These are phyloP conservation scores for Typhlichthys eigenmanni DNA, from an alignment of 2,797 vertebrate genomes.

Conservation along the genomic window DNA sequence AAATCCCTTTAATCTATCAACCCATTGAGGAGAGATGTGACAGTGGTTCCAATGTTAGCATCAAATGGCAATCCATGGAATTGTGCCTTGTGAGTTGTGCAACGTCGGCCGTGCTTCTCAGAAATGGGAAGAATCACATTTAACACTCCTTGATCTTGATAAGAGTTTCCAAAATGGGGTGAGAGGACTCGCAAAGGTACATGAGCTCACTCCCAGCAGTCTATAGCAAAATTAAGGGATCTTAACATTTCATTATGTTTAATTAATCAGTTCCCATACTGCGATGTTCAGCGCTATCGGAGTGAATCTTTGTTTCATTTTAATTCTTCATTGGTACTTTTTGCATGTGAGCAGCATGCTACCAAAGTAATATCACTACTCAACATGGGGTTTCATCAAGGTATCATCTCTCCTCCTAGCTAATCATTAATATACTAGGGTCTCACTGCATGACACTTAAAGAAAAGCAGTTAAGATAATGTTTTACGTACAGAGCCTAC, in stretches of 20 bases:
- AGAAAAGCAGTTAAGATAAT: neutral
- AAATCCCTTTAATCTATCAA: constrained; percentile 45
- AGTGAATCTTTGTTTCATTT: constrained; percentile 45
- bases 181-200: no score
- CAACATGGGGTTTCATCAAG: constrained; percentile 30
- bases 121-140: no score
- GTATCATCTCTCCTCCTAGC: constrained; percentile 28
- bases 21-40: constrained; percentile 5
- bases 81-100: no score
- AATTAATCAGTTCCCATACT: no score
- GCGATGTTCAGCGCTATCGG: constrained; percentile 25
- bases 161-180: no score
- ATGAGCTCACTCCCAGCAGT: no score
- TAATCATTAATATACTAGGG: constrained; percentile 29
- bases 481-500: neutral
- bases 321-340: constrained; percentile 30
- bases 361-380: constrained; percentile 41
- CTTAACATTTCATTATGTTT: no score
- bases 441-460: constrained; percentile 6
- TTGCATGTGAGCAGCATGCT: constrained; percentile 31
- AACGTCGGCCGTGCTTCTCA: no score
- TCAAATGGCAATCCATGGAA: no score
- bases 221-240: no score
- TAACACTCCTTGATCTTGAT: no score
- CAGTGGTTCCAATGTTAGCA: no score